These are phyloP conservation scores for Stenopsyche tienmushanensis DNA, from an alignment of 1,140 invertebrate species.

Conservation along the genomic window DNA sequence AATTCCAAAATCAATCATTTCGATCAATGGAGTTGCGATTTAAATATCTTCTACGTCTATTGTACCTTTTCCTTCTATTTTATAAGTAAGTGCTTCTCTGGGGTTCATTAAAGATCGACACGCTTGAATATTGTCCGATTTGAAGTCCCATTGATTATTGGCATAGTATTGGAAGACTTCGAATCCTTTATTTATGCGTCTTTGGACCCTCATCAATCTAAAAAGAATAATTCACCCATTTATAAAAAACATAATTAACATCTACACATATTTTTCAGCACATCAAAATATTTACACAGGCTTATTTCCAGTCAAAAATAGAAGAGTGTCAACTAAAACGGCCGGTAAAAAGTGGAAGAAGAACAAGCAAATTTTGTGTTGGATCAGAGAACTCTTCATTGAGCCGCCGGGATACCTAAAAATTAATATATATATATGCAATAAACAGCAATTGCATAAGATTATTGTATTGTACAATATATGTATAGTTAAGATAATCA, in stretches of 20 bases:
- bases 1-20: no score
- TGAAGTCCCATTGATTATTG: conserved; percentile 83
- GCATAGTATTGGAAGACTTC: conserved; percentile 85
- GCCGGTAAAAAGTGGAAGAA: conserved; percentile 86
- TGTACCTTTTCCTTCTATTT: conserved; percentile 66
- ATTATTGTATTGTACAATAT: neutral
- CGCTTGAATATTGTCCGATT: conserved; percentile 62
- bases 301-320: conserved; percentile 76
- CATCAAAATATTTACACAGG: no score
- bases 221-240: conserved; percentile 36
- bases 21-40: no score
- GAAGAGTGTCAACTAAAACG: conserved; percentile 73
- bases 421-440: conserved; percentile 47
- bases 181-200: conserved; percentile 76
- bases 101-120: conserved; percentile 63
- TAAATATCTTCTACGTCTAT: neutral
- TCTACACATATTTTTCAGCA: neutral
- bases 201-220: conserved; percentile 73
- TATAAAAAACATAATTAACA: neutral
- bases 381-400: conserved; percentile 76
- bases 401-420: conserved; percentile 77
- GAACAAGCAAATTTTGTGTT: conserved; percentile 77
- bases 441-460: neutral
- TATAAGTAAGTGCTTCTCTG: conserved; percentile 64
- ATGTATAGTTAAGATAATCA: no score